A percentile compares a stretch with the other conserved stretches of the same genome.
These are phyloP conservation scores for Hypolimnas misippus DNA, from an alignment of 2,888 invertebrate genomes.

Conservation along the genomic window DNA sequence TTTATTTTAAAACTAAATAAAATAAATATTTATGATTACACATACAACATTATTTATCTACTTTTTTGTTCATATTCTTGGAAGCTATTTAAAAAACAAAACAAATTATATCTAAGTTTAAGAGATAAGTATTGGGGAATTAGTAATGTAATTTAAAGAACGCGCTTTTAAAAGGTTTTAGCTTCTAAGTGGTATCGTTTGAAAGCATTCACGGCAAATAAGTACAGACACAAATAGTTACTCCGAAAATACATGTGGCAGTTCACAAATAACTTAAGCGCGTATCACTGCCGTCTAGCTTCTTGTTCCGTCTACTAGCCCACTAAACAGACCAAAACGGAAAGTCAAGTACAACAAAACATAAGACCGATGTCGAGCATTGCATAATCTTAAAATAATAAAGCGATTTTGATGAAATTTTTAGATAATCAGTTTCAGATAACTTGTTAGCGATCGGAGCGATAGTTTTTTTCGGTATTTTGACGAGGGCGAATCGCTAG, in stretches of 20 bases:
- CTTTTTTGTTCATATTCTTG: background rate
- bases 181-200: conserved; percentile 37
- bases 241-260: conserved; percentile 41
- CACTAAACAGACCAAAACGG: conserved; percentile 2
- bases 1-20: too few species aligned
- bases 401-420: background rate
- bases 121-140: conserved; percentile 26
- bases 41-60: too few species aligned
- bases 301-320: conserved; percentile 24
- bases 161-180: conserved; percentile 39
- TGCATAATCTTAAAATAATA: background rate
- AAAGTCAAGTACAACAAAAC: conserved; percentile 4
- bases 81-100: conserved; percentile 14
- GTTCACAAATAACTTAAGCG: conserved; percentile 37
- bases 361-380: background rate
- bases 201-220: conserved; percentile 42
- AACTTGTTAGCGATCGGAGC: too few species aligned
- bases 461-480: too few species aligned
- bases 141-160: conserved; percentile 23
- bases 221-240: conserved; percentile 44
- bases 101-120: conserved; percentile 22
- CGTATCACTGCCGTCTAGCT: conserved; percentile 37
- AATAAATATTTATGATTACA: too few species aligned
- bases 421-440: too few species aligned
- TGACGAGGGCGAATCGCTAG: too few species aligned